These are phyloP conservation scores for Pseudanteris insignis DNA, from an alignment of 2,888 invertebrate species.

Conservation along the genomic window DNA sequence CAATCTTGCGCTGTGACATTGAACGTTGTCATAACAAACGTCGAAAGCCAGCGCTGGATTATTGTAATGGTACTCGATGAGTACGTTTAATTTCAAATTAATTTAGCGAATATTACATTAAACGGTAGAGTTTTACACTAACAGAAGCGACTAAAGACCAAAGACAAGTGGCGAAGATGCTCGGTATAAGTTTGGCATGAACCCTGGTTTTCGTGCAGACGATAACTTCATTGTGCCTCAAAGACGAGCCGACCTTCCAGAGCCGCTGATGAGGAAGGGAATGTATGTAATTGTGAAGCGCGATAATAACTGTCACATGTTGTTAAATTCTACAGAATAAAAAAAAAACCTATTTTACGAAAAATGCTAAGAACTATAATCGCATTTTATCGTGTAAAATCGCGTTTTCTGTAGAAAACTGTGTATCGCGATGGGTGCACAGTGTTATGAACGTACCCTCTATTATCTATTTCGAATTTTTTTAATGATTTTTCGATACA, in stretches of 20 bases:
- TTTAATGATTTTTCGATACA: no score
- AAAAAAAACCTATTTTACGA: no score
- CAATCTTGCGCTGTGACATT: no score
- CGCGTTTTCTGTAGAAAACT: no score
- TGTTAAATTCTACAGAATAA: constrained; percentile 19
- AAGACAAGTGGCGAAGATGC: constrained; percentile 20
- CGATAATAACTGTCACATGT: constrained; percentile 30
- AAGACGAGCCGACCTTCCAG: constrained; percentile 33
- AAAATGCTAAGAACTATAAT: no score
- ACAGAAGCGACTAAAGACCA: constrained; percentile 26
- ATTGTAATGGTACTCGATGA: no score
- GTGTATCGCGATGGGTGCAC: no score
- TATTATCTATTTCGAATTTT: no score
- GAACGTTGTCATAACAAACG: no score
- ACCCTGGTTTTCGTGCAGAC: constrained; percentile 29
- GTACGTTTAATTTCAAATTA: constrained; percentile 1
- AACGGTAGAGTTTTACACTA: constrained; percentile 21
- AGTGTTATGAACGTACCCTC: no score
- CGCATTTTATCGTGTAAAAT: no score
- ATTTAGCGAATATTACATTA: constrained; percentile 7
- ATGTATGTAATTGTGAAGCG: constrained; percentile 34
- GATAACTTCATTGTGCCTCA: constrained; percentile 31
- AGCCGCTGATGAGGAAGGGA: constrained; percentile 38
- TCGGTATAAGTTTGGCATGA: constrained; percentile 11
- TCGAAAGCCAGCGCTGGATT: no score